Percentiles rank a stretch among this genome's conserved stretches.
Conservation (phyloP, 2,113 vertebrate genomes). For the Peromyscus polionotus region DNA sequence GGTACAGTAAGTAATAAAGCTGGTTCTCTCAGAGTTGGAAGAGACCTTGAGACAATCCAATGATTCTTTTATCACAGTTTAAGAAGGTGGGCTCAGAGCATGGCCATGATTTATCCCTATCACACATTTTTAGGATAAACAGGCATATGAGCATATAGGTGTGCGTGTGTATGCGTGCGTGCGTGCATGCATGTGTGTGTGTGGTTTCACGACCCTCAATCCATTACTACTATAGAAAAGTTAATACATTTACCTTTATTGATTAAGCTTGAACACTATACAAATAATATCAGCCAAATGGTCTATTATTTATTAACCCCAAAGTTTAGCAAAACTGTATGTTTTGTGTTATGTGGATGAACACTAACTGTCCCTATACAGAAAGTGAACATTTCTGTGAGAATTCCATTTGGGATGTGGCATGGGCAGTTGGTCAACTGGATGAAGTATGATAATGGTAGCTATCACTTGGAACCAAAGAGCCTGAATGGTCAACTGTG, state of each 20-base stretch:
- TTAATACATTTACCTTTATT: background rate
- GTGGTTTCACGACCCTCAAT: background rate
- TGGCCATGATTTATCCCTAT: background rate
- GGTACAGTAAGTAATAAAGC: background rate
- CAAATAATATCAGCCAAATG: background rate
- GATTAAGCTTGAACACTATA: background rate
- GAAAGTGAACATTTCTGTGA: background rate
- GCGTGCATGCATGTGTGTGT: background rate
- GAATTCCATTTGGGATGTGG: background rate
- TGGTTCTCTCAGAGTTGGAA: conserved; percentile 1
- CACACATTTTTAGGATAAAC: background rate
- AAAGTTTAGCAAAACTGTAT: background rate
- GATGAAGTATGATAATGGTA: background rate
- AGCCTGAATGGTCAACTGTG: background rate
- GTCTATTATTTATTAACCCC: background rate
- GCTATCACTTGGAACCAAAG: background rate
- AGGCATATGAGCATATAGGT: background rate
- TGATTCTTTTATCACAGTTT: background rate
- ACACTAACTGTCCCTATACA: background rate
- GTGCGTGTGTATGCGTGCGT: background rate
- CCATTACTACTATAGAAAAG: background rate
- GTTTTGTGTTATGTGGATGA: background rate
- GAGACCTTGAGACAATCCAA: background rate
- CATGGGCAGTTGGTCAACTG: background rate
- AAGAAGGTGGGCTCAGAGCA: background rate